Conservation (phyloP, 2,113 vertebrate species). For the Myrmophylax atrothorax region DNA sequence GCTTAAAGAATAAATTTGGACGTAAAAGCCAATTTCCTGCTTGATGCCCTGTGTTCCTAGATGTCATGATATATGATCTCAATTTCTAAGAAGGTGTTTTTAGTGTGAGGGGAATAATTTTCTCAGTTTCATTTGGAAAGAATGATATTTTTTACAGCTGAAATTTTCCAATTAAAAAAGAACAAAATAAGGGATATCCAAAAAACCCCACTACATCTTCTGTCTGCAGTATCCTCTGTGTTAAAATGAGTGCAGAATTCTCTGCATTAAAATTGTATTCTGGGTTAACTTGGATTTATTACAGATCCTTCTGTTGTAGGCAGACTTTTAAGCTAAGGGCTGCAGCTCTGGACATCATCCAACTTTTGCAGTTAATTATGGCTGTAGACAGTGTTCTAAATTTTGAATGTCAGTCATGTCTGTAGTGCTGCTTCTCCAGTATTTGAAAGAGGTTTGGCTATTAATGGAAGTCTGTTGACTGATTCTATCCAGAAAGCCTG, state of each 20-base stretch:
- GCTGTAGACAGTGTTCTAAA: slow-evolving; percentile 36
- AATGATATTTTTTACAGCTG: neutral
- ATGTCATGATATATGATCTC: neutral
- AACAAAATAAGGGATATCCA: neutral
- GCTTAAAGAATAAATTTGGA: neutral
- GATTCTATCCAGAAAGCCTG: neutral
- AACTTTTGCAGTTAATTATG: slow-evolving; percentile 44
- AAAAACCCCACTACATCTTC: neutral
- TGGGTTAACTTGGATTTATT: slow-evolving; percentile 16
- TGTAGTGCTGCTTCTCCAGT: neutral
- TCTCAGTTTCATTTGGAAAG: neutral
- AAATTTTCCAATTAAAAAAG: neutral
- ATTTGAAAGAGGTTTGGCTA: slow-evolving; percentile 6
- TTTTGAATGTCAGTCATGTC: slow-evolving; percentile 32
- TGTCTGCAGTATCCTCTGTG: neutral
- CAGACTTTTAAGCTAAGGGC: neutral
- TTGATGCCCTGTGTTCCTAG: neutral
- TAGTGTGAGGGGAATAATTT: neutral
- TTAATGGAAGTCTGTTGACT: slow-evolving; percentile 25
- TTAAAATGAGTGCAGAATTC: neutral
- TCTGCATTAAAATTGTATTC: slow-evolving; percentile 5
- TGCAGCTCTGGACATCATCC: slow-evolving; percentile 39
- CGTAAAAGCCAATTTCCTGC: neutral
- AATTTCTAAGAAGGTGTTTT: neutral
- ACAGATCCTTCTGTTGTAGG: neutral